These are phyloP conservation scores for Eupithecia dodoneata DNA, from an alignment of 2,888 invertebrate genomes.

Conservation along the genomic window DNA sequence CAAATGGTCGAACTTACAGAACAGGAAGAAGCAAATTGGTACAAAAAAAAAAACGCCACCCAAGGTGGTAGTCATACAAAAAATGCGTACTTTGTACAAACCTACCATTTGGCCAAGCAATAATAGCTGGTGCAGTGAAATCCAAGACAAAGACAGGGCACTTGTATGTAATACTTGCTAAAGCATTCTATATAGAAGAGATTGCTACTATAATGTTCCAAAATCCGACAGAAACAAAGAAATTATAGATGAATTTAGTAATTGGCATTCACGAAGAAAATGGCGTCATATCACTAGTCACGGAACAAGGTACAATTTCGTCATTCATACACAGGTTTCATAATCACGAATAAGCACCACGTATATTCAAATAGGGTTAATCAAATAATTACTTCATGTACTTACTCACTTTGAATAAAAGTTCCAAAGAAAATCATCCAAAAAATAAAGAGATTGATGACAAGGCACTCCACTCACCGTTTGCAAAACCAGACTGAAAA, in stretches of 20 bases:
- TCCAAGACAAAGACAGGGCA: conserved; percentile 27
- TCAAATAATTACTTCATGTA: conserved; percentile 62
- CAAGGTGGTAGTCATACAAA: conserved; percentile 74
- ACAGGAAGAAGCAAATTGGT: conserved; percentile 49
- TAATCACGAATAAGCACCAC: conserved; percentile 67
- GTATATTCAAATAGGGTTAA: conserved; percentile 63
- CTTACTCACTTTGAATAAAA: conserved; percentile 84
- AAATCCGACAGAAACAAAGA: conserved; percentile 63
- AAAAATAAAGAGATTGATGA: conserved; percentile 83
- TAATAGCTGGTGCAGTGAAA: conserved; percentile 44
- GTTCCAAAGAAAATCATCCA: conserved; percentile 84
- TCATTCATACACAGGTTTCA: conserved; percentile 73
- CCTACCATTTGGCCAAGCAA: conserved; percentile 42
- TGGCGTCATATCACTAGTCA: conserved; percentile 85
- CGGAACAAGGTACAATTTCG: conserved; percentile 83
- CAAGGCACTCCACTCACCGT: conserved; percentile 85
- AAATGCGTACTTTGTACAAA: conserved; percentile 65
- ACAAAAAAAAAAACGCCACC: conserved; percentile 61
- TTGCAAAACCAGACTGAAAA: conserved; percentile 79
- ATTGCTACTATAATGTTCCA: conserved; percentile 15
- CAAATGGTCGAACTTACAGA: background rate
- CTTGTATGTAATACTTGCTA: conserved; percentile 17
- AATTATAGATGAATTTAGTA: conserved; percentile 78
- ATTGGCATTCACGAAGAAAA: conserved; percentile 85
- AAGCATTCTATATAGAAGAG: conserved; percentile 15